phyloP scores from a whole-genome alignment of 2,797 vertebrate species.

The Podarcis siculus region DNA sequence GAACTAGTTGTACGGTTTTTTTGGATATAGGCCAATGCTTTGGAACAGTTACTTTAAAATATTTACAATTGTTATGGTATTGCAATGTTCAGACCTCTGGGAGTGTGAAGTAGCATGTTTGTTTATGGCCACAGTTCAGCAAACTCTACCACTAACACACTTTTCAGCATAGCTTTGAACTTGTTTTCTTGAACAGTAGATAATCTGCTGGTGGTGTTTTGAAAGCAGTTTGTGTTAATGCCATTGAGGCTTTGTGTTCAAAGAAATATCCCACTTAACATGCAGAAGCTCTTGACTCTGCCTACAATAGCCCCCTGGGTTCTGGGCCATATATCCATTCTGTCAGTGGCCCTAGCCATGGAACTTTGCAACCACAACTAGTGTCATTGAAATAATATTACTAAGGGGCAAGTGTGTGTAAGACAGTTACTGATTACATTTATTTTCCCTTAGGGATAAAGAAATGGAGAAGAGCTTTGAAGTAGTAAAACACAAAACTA shows the following conservation, averaged over 20 bases:
- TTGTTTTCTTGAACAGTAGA: background rate
- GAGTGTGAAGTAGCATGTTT: background rate
- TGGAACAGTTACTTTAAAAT: background rate
- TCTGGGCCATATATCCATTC: background rate
- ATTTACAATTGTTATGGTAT: background rate
- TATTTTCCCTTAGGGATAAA: conserved; percentile 90
- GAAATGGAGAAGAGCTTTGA: conserved; percentile 99
- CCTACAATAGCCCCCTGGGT: background rate
- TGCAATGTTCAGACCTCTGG: background rate
- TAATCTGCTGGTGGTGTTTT: background rate
- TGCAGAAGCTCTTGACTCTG: background rate
- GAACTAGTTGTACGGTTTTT: background rate
- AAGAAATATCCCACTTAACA: background rate
- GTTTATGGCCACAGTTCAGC: background rate
- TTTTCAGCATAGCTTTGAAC: background rate
- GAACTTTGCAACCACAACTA: conserved; percentile 20
- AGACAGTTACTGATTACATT: conserved; percentile 82
- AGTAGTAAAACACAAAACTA: conserved; percentile 96
- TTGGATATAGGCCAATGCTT: background rate
- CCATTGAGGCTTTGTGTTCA: background rate
- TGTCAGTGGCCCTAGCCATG: background rate
- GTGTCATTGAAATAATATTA: conserved; percentile 32
- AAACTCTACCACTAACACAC: background rate
- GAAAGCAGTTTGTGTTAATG: conserved; percentile 12
- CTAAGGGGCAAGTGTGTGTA: conserved; percentile 54